Evolutionary conservation across 1,140 invertebrate genomes (phyloP), one percentile per base, ranked within the genome.

Genomic region (Magallana angulata): DNA sequence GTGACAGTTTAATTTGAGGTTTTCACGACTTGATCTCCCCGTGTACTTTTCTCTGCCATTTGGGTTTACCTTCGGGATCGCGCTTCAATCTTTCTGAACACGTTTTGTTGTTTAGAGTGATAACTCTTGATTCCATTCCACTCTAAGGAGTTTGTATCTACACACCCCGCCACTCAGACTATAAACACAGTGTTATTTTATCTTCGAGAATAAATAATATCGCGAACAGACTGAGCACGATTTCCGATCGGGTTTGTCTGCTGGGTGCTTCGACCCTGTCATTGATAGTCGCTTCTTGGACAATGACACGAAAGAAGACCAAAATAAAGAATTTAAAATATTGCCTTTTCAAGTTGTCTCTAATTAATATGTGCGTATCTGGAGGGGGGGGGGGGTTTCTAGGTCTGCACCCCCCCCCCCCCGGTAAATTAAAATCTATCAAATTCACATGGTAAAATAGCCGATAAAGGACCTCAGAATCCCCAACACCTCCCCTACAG

Each of bases 41-140:
- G 85, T 87, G 58, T 87, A 87, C 60, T 48, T 48, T 62, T 60
- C 82, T 16, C 80, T 87, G 85, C 57, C 85, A 87, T 16, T 82
- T 60, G 58, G 59, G 80, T 82, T 87, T 81, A 64, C 85, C 57
- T 48, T 48, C 76, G 57, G 85, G 85, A 87, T 87, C 60, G 59
- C 16, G 14, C 18, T 62, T 60, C 81, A 56, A 36, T 30, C 24
- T 48, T 16, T 30, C 16, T 80, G 14, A 59, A 80, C 85, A 87
- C 85, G 85, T 58, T 82, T 82, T 87, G 30, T 14, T 58, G 58
- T 82, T 60, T 82, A 4, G 57, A 14, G 14, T 58, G 81, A 82
- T 82, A 87, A 87, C 85, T 80, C 80, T 80, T 84, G 58, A 84
- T 62, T 87, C 80, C 57, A 82, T 82, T 30, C 85, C 80, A 82